Conservation (phyloP, 2,113 vertebrate genomes). For the Grammomys surdaster region DNA sequence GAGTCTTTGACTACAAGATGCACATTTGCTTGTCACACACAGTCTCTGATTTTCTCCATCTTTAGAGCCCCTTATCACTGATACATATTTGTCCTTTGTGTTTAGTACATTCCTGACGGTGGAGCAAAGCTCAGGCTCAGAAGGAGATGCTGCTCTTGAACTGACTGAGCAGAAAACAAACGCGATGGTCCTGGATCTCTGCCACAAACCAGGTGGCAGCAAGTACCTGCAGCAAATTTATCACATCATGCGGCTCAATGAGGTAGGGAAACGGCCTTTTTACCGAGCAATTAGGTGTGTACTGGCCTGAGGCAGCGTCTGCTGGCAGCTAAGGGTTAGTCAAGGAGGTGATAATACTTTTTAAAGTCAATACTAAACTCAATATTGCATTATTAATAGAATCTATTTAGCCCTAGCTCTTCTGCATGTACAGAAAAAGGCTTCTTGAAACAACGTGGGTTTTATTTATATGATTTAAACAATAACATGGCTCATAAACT, state of each 20-base stretch:
- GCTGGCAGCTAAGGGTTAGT: conserved; percentile 92
- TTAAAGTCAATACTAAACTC: conserved; percentile 88
- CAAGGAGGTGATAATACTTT: conserved; percentile 90
- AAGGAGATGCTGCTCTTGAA: conserved; percentile 90
- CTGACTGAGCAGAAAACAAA: conserved; percentile 99
- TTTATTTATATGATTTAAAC: conserved; percentile 86
- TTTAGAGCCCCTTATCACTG: conserved; percentile 19
- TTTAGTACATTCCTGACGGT: conserved; percentile 88
- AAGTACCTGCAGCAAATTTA: conserved; percentile 99
- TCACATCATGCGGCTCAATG: conserved; percentile 99
- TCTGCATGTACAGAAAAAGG: conserved; percentile 81
- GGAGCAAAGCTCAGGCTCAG: conserved; percentile 84
- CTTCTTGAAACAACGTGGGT: conserved; percentile 79
- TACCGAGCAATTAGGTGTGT: conserved; percentile 98
- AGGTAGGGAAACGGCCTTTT: conserved; percentile 98
- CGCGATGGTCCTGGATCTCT: conserved; percentile 98
- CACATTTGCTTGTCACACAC: not conserved
- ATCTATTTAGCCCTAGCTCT: conserved; percentile 82
- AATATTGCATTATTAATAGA: conserved; percentile 84
- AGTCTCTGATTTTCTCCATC: conserved; percentile 42
- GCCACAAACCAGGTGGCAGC: conserved; percentile 99
- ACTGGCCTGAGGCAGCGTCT: conserved; percentile 95
- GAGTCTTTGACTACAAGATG: not conserved
- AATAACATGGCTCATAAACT: conserved; percentile 83
- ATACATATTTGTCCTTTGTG: conserved; percentile 79